phyloP scores from a whole-genome alignment of 2,113 vertebrate genomes.

The Heterocephalus glaber region DNA sequence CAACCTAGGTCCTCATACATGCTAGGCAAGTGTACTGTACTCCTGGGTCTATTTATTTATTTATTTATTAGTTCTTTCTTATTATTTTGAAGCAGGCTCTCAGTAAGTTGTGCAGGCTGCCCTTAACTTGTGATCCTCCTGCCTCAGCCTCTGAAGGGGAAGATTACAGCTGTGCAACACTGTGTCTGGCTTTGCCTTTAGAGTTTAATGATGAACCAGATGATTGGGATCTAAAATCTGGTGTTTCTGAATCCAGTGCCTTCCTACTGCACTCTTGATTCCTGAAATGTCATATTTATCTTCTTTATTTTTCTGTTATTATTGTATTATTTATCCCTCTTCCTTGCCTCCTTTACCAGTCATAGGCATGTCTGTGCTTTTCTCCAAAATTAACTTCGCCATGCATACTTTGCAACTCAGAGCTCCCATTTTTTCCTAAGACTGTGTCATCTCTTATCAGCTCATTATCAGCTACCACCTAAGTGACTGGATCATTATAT shows the following conservation, averaged over 20 bases:
- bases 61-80: neutral
- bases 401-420: neutral
- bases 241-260: neutral
- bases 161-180: neutral
- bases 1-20: neutral
- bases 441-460: neutral
- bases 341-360: neutral
- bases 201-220: constrained; percentile 1
- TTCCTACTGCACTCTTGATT: neutral
- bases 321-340: neutral
- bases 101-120: neutral
- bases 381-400: neutral
- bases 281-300: neutral
- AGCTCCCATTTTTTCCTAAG: neutral
- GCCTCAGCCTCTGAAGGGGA: neutral
- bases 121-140: neutral
- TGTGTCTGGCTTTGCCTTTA: neutral
- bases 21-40: neutral
- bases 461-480: neutral
- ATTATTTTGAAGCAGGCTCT: neutral
- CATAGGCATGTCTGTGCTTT: neutral
- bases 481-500: neutral
- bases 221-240: neutral
- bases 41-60: neutral
- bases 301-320: neutral